Conservation (phyloP, 2,113 vertebrate species). For the Hippoglossus stenolepis region DNA sequence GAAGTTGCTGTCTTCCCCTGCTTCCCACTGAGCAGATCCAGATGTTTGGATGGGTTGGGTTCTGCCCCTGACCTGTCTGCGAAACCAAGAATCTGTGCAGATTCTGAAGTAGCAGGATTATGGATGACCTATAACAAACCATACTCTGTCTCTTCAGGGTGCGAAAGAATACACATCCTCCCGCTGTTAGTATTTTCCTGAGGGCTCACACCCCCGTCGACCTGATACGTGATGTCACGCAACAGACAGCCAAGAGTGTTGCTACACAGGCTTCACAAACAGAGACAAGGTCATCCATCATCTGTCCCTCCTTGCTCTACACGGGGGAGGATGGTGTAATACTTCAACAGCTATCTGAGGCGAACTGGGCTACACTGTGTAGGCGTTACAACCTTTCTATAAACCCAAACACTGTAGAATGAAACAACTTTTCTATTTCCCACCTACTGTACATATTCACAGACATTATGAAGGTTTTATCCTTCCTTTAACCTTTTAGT, state of each 20-base stretch:
- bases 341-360: slow-evolving; percentile 9
- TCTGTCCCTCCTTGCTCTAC: slow-evolving; percentile 5
- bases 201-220: slow-evolving; percentile 1
- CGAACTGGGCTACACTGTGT: slow-evolving; percentile 17
- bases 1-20: slow-evolving; percentile 5
- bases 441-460: not conserved
- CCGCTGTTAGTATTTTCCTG: slow-evolving; percentile 22
- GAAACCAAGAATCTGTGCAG: slow-evolving; percentile 9
- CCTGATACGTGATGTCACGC: not conserved
- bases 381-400: slow-evolving; percentile 14
- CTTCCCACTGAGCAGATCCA: slow-evolving; percentile 42
- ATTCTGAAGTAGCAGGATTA: slow-evolving; percentile 28
- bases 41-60: slow-evolving; percentile 26
- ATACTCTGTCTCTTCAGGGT: slow-evolving; percentile 8
- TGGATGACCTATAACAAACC: slow-evolving; percentile 33
- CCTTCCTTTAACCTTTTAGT: not conserved
- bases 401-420: slow-evolving; percentile 27
- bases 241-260: slow-evolving; percentile 3
- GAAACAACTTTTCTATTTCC: slow-evolving; percentile 19
- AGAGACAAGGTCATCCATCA: slow-evolving; percentile 30
- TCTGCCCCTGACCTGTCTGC: not conserved
- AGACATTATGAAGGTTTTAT: not conserved
- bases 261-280: slow-evolving; percentile 24
- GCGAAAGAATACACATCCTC: not conserved
- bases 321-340: slow-evolving; percentile 6